Evolutionary conservation across 2,797 vertebrate species (phyloP), one percentile per base, ranked within the genome.

Genomic region (Alectoris magna): DNA sequence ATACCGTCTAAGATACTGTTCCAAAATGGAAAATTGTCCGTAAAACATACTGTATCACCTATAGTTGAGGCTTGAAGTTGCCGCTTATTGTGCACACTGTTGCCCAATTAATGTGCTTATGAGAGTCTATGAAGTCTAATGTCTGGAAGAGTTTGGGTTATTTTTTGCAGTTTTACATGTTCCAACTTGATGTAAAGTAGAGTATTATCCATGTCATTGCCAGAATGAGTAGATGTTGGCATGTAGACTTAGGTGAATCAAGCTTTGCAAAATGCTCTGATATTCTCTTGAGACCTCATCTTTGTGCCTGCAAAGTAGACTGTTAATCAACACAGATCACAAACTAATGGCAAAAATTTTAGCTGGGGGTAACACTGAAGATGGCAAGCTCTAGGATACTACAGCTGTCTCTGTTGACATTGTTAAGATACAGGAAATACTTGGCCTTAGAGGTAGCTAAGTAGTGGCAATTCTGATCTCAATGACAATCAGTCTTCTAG

Each of bases 271-370:
- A 95, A 84, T 49, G 63, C 43, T 78, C 34, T 39, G 29, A 34
- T 72, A 51, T 31, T 84, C 69, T 60, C 70, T 88, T 64, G 70
- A 78, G 88, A 59, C 44, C 63, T 91, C 63, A 34, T 84, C 41
- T 77, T 86, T 55, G 41, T 91, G 62, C 3, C 0, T 72, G 90
- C 59, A 66, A 44, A 69, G 59, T 14, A 23, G 48, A 67, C n/a
- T 64, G 70, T 51, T 94, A 86, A 91, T 94, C 73, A 91, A 24
- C 63, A 78, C 10, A 72, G 70, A 75, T 75, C 73, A 93, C 48
- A 59, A 94, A 43, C 66, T 88, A 95, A 88, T 63, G 59, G 76
- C 26, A 88, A 56, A 68, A 74, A 81, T 81, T 88, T 93, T 83
- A 95, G 62, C 55, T 93, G 85, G 51, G 22, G 4, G 63, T 36